Evolutionary conservation across 2,888 invertebrate genomes (phyloP).

Genomic region (Melanostoma mellinum): DNA sequence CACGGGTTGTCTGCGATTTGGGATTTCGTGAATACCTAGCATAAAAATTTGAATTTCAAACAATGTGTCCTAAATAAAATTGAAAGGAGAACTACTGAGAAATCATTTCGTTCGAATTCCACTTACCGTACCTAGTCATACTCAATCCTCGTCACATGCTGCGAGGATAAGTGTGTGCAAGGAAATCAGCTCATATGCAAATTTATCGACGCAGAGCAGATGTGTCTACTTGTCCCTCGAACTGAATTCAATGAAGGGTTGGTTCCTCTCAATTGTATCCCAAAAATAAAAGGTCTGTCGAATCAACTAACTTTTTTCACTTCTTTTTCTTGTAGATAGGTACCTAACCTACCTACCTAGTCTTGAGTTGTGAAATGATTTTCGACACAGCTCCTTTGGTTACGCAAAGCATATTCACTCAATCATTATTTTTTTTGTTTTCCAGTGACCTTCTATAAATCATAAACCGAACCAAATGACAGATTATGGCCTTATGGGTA

Average conservation of each 20-base stretch:
- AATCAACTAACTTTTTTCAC: constrained; percentile 52
- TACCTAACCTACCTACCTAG: too few species aligned
- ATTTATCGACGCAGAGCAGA: constrained; percentile 55
- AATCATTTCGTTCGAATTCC: constrained; percentile 35
- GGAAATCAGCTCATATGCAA: constrained; percentile 63
- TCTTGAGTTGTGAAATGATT: neutral
- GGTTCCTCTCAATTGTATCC: constrained; percentile 2
- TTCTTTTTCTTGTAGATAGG: constrained; percentile 28
- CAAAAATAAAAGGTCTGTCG: neutral
- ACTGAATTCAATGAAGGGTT: constrained; percentile 14
- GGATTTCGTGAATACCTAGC: constrained; percentile 1
- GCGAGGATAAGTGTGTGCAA: constrained; percentile 12
- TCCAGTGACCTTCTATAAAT: constrained; percentile 46
- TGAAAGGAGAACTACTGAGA: constrained; percentile 6
- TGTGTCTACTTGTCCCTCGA: constrained; percentile 26
- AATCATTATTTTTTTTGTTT: neutral
- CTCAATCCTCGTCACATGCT: constrained; percentile 25
- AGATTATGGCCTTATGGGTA: constrained; percentile 31
- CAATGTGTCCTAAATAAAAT: constrained; percentile 24
- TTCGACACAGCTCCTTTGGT: constrained; percentile 39
- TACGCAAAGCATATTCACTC: constrained; percentile 25
- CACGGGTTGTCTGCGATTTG: constrained; percentile 46
- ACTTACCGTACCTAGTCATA: neutral
- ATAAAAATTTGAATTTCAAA: constrained; percentile 55
- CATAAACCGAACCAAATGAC: constrained; percentile 54